phyloP scores from a whole-genome alignment of 2,797 vertebrate genomes.

The Peromyscus nudipes region DNA sequence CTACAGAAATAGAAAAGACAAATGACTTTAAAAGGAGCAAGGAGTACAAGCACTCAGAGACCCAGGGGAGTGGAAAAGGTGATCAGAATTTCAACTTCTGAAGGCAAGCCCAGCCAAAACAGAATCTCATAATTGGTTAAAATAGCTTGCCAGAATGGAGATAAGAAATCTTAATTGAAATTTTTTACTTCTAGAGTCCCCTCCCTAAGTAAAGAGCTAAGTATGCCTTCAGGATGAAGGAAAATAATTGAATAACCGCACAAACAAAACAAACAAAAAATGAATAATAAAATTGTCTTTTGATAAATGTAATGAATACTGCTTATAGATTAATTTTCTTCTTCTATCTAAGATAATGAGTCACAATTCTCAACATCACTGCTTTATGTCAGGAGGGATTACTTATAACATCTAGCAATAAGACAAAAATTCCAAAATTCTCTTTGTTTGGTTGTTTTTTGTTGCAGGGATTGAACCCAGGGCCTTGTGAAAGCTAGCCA shows the following conservation, averaged over 20 bases:
- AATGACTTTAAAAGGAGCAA: background rate
- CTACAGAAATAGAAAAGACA: background rate
- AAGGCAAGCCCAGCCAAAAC: background rate
- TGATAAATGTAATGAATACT: background rate
- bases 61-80: background rate
- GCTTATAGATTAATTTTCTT: background rate
- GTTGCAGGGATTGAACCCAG: no score
- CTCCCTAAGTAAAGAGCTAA: background rate
- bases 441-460: no score
- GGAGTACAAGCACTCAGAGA: background rate
- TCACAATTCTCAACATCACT: background rate
- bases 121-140: background rate
- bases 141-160: background rate
- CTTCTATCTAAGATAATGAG: background rate
- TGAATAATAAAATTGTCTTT: background rate
- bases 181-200: background rate
- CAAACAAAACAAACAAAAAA: background rate
- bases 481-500: no score
- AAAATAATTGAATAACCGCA: background rate
- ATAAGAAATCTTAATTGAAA: background rate
- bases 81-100: background rate
- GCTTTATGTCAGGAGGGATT: background rate
- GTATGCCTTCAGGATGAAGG: background rate
- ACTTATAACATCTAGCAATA: background rate
- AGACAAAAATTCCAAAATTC: no score